These are phyloP conservation scores for Prorops nasuta DNA, from an alignment of 1,140 invertebrate species.

Conservation along the genomic window DNA sequence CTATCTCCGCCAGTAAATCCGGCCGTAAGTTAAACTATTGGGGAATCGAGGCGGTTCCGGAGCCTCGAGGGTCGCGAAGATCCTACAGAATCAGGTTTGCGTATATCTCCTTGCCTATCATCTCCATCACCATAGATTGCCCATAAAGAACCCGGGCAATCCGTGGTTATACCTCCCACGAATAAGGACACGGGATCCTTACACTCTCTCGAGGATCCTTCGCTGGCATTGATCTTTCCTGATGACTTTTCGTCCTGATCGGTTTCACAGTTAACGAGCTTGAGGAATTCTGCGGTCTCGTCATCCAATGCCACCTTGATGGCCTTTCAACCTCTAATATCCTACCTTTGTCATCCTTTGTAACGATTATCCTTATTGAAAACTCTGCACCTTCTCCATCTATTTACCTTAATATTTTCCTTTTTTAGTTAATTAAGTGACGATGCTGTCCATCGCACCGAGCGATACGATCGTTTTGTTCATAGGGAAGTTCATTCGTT, in stretches of 20 bases:
- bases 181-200: constrained; percentile 19
- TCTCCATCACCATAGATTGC: constrained; percentile 59
- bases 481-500: neutral
- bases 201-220: constrained; percentile 8
- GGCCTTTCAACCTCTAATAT: too few relatives aligned
- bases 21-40: constrained; percentile 58
- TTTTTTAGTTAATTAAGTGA: too few relatives aligned
- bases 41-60: constrained; percentile 42
- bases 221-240: constrained; percentile 1
- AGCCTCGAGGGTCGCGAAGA: constrained; percentile 19
- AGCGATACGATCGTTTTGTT: too few relatives aligned
- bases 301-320: too few relatives aligned
- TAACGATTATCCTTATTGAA: too few relatives aligned
- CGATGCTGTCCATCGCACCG: too few relatives aligned
- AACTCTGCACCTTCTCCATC: too few relatives aligned
- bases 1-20: constrained; percentile 57
- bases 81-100: constrained; percentile 54
- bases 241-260: constrained; percentile 3
- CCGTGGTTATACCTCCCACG: constrained; percentile 57
- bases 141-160: constrained; percentile 56
- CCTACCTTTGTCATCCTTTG: neutral
- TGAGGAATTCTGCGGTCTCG: too few relatives aligned
- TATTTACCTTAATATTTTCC: too few relatives aligned
- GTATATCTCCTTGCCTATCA: constrained; percentile 57
- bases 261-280: too few relatives aligned